Conservation (phyloP, 2,888 invertebrate species). For the Pimpla rufipes region DNA sequence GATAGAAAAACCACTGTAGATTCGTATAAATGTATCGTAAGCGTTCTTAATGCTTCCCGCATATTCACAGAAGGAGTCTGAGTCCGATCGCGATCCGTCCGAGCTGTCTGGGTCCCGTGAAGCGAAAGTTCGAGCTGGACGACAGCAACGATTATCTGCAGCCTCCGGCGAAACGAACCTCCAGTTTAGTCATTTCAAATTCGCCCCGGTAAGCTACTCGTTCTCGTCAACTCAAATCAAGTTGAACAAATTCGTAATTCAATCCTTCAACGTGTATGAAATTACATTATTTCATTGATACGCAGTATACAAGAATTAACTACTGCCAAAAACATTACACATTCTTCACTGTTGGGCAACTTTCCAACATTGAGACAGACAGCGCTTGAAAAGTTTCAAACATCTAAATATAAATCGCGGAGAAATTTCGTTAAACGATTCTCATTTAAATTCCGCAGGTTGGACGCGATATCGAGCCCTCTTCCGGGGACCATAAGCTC, state of each 20-base stretch:
- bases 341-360: background rate
- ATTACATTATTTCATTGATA: constrained; percentile 6
- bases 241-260: no score
- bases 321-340: background rate
- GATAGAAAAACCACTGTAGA: background rate
- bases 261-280: background rate
- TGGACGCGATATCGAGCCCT: constrained; percentile 84
- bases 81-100: constrained; percentile 94
- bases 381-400: background rate
- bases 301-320: constrained; percentile 8
- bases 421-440: background rate
- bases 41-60: background rate
- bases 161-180: constrained; percentile 83
- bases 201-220: constrained; percentile 79
- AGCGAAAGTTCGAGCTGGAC: constrained; percentile 89
- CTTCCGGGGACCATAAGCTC: constrained; percentile 87
- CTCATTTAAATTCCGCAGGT: constrained; percentile 70
- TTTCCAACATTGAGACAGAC: background rate
- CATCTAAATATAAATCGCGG: background rate
- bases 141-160: constrained; percentile 84
- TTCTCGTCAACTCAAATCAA: background rate
- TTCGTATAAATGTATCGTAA: constrained; percentile 1
- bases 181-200: constrained; percentile 82
- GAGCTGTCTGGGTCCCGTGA: constrained; percentile 86
- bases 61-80: constrained; percentile 89